Base-by-base conservation (phyloP, 2,888 invertebrate genomes). In the Xestia xanthographa region DNA sequence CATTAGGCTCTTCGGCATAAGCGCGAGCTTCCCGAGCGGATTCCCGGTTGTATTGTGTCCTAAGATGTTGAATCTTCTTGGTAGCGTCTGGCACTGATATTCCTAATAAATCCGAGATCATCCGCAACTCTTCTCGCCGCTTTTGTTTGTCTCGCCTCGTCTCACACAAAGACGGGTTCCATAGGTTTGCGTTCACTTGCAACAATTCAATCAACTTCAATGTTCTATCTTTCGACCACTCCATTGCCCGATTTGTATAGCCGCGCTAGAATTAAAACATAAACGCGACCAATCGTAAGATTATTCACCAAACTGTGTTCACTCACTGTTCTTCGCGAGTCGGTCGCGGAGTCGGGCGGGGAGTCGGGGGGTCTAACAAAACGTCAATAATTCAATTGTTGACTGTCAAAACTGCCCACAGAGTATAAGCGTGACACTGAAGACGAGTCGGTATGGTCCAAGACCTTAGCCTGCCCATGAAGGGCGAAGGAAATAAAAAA, bases 21-120 rank as follows among this genome's bases (percentile, higher is more conserved):
- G 95, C 97, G 43, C 97, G 94, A 22, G 96, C 94, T 94, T 97
- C 97, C 58, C 97, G 94, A 62, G 96, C 96, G 9, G 97, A 96
- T 85, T 97, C 97, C 11, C 97, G 95, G 86, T 97, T 97, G 84
- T 97, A 97, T 80, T 97, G 97, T 1, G 97, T 97, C 8, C 97
- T 94, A 58, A 97, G 92, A 77, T 97, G 97, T 82, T 97, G 97
- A 71, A 97, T 97, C 84, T 97, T 97, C 86, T 97, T 97, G 2
- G 97, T 97, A 43, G 96, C 93, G 83, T 97, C 97, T 8, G 95
- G 94, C 41, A 92, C 93, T 86, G 91, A 92, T 79, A 96, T 93
- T 12, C 92, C 93, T 29, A 96, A 91, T 72, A 93, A 89, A 38
- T 94, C 94, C 0, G 96, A 92, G 85, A 96, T 95, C n/a, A 90